These are phyloP conservation scores for Temnothorax curvispinosus DNA, from an alignment of 1,140 invertebrate genomes.

Conservation along the genomic window DNA sequence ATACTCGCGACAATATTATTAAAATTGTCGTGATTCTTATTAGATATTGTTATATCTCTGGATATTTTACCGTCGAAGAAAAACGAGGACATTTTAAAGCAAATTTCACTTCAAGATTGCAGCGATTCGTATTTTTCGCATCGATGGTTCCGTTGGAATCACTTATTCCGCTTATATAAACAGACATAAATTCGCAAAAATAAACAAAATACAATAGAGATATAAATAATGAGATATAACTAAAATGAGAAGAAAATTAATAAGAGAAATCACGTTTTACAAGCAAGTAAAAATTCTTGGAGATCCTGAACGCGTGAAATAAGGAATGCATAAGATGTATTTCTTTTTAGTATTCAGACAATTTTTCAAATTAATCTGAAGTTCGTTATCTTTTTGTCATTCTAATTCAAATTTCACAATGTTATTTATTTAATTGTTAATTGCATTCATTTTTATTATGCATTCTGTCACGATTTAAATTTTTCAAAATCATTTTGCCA, in stretches of 20 bases:
- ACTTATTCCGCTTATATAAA: neutral
- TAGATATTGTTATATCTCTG: neutral
- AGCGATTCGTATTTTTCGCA: neutral
- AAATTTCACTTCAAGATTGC: slow-evolving; percentile 12
- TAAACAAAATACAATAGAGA: neutral
- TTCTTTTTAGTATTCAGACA: neutral
- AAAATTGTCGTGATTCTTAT: neutral
- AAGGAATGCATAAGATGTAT: neutral
- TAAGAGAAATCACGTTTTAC: neutral
- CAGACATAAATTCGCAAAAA: neutral
- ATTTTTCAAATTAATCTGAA: neutral
- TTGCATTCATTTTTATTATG: slow-evolving; percentile 4
- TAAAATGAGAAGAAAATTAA: neutral
- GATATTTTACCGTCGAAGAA: neutral
- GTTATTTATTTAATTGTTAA: neutral
- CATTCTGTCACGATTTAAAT: neutral
- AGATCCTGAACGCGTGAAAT: neutral
- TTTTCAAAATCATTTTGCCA: neutral
- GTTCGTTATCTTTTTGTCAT: neutral
- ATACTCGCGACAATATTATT: neutral
- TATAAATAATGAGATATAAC: too few relatives aligned
- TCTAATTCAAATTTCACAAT: neutral
- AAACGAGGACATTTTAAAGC: neutral
- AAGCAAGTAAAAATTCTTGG: neutral
- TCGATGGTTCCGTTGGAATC: neutral